Evolutionary conservation across 2,797 vertebrate genomes (phyloP).

Genomic region (Macroramphosus scolopax): DNA sequence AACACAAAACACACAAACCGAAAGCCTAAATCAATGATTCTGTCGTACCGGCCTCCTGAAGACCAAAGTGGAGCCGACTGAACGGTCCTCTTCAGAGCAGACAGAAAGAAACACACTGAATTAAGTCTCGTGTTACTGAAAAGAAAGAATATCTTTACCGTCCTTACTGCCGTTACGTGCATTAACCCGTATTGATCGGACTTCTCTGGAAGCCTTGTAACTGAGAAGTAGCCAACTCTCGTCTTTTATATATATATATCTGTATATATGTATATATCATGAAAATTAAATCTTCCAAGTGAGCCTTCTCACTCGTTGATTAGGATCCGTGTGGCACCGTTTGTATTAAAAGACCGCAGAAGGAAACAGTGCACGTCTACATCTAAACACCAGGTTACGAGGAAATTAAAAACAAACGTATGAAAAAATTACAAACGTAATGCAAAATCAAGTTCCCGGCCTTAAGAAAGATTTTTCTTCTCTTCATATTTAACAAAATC

Average conservation of each 20-base stretch:
- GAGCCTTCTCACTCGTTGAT: conserved; percentile 30
- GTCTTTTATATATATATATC: too few species aligned
- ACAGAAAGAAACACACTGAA: too few species aligned
- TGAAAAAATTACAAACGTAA: conserved; percentile 64
- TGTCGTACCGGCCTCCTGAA: conserved; percentile 68
- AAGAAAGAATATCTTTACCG: conserved; percentile 40
- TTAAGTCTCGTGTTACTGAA: too few species aligned
- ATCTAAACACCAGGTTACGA: conserved; percentile 41
- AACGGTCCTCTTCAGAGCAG: too few species aligned
- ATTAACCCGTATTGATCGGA: conserved; percentile 66
- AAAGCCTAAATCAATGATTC: conserved; percentile 13
- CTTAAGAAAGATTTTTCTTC: conserved; percentile 43
- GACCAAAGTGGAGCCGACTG: conserved; percentile 48
- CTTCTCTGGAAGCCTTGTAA: conserved; percentile 57
- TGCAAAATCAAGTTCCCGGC: conserved; percentile 64
- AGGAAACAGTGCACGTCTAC: conserved; percentile 60
- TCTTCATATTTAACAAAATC: conserved; percentile 49
- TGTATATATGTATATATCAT: conserved; percentile 24
- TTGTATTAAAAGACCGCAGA: conserved; percentile 45
- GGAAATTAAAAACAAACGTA: conserved; percentile 57
- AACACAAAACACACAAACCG: conserved; percentile 51
- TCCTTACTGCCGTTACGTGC: conserved; percentile 52
- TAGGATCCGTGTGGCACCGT: conserved; percentile 38
- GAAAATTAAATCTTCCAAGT: conserved; percentile 45
- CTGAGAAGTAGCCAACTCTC: too few species aligned